These are phyloP conservation scores for Pachymerium ferrugineum DNA, from an alignment of 2,888 invertebrate species.

Conservation along the genomic window DNA sequence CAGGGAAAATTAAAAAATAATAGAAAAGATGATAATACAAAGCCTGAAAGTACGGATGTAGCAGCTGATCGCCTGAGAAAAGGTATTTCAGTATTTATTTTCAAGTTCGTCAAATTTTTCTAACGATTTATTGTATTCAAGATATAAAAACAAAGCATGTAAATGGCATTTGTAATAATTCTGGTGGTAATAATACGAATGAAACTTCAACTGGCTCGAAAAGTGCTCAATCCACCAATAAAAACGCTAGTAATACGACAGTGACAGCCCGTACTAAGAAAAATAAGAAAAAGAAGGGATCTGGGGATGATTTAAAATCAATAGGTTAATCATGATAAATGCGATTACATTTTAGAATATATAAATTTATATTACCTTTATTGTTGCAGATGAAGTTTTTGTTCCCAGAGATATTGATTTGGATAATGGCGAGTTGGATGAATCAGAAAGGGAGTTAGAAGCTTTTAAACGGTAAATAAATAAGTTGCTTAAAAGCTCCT, in stretches of 20 bases:
- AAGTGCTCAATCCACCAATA: neutral
- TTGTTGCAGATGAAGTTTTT: constrained; percentile 71
- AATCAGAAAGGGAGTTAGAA: constrained; percentile 73
- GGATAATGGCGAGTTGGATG: constrained; percentile 71
- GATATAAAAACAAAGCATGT: neutral
- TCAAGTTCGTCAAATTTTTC: neutral
- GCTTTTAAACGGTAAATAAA: constrained; percentile 64
- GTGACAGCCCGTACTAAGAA: constrained; percentile 33
- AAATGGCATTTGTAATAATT: neutral
- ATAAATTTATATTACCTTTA: constrained; percentile 41
- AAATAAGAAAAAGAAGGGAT: constrained; percentile 44
- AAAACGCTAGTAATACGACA: neutral
- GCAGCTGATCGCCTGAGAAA: too few relatives aligned
- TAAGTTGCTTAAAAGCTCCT: neutral
- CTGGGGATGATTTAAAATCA: constrained; percentile 41
- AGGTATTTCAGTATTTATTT: neutral
- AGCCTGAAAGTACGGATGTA: too few relatives aligned
- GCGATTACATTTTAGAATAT: neutral
- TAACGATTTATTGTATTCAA: neutral
- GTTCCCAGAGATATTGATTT: constrained; percentile 71
- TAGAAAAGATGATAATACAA: neutral
- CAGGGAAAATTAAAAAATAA: constrained; percentile 2
- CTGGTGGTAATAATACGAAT: neutral
- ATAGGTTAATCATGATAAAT: constrained; percentile 32
- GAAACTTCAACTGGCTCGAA: neutral